A percentile compares a stretch with the other conserved stretches of the same genome.
These are phyloP conservation scores for Rhinichthys klamathensis DNA, from an alignment of 2,113 vertebrate genomes.

Conservation along the genomic window DNA sequence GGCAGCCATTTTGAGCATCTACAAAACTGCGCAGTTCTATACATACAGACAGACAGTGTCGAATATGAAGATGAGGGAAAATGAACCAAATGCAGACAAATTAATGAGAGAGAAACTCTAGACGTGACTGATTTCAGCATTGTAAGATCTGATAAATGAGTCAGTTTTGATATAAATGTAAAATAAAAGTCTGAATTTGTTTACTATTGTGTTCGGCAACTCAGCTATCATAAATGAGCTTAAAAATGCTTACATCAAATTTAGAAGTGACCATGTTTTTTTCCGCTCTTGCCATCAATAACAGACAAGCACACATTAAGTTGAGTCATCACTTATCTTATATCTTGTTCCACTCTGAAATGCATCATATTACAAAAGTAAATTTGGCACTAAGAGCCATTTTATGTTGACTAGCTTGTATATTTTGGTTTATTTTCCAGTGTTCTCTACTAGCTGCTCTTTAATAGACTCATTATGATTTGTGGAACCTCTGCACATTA, in stretches of 20 bases:
- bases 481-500: neutral
- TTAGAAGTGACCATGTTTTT: neutral
- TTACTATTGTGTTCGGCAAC: neutral
- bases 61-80: neutral
- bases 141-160: neutral
- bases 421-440: neutral
- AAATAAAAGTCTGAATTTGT: neutral
- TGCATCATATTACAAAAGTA: neutral
- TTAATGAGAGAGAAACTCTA: neutral
- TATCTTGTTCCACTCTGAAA: neutral
- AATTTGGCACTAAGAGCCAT: neutral
- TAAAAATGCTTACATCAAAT: neutral
- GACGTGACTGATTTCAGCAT: too few species aligned
- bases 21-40: neutral
- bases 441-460: neutral
- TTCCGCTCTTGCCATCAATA: neutral
- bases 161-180: neutral
- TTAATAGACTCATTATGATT: slow-evolving; percentile 7
- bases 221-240: neutral
- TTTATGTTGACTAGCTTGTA: neutral
- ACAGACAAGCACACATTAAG: neutral
- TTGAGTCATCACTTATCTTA: neutral
- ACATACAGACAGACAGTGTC: neutral
- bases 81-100: neutral
- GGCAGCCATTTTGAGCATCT: slow-evolving; percentile 21